Evolutionary conservation across 2,888 invertebrate genomes (phyloP), one percentile per base, ranked within the genome.

Genomic region (Brassicogethes aeneus): DNA sequence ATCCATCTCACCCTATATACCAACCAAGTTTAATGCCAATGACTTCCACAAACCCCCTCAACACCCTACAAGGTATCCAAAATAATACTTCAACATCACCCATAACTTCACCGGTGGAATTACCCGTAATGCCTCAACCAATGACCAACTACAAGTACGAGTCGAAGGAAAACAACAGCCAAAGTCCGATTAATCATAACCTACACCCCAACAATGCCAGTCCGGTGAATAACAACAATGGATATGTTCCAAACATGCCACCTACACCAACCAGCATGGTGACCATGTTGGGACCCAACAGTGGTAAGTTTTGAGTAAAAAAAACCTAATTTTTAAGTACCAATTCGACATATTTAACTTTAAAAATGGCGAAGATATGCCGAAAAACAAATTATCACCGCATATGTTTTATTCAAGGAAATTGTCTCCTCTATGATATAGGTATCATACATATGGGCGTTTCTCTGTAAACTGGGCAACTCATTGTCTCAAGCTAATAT

Each of bases 211-310:
- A 12, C 40, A 40, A 13, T 8, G 41, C 44, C 14, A 53, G 52
- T 41, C 51, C 53, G 0, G 39, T 37, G 10, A 34, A 53, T 3
- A 46, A 41, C 3, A 46, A 35, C 5, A 51, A 52, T 33, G 50
- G 43, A 7, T 56, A 56, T 37, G 44, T 39, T 14, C 16, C 16
- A 15, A 70, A 70, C 41, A 55, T 72, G 46, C 66, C 71, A 3
- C 65, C 70, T 1, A 68, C 70, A 0, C 65, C 70, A 0, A 70
- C 67, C 40, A 69, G 71, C 5, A 54, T 71, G 43, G 66, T 70
- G 5, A 70, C 71, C 2, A 70, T 73, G 61, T 60, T 73, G 54
- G 71, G 71, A 3, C 65, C 72, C 0, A 71, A 69, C 47, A 71
- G 69, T 2, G 66, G 68, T 50, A 66, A 66, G 57, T 53, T 40